Evolutionary conservation across 2,113 vertebrate species (phyloP), one percentile per base, ranked within the genome.

Genomic region (Chascanopsetta lugubris): DNA sequence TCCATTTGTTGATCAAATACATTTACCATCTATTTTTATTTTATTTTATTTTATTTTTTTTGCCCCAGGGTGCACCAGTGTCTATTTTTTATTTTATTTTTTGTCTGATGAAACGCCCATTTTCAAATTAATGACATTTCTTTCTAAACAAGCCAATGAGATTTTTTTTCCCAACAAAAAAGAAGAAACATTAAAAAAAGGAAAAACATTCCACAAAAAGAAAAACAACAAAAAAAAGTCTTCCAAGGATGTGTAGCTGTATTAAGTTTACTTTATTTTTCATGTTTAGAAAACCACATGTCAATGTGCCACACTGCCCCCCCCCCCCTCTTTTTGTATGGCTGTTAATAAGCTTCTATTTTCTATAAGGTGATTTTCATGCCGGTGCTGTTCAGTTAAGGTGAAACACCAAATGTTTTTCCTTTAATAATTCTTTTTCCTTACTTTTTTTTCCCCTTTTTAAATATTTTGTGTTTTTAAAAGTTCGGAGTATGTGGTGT

Each of bases 141-240:
- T 54, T 21, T 62, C 74, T 32, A 30, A 62, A 67, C 50, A 75
- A 25, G 25, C 34, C 70, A 24, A 45, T n/a, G 29, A 59, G 2
- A 15, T 51, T 67, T 59, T 30, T 18, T 10, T n/a, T n/a, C n/a
- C n/a, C n/a, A n/a, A n/a, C n/a, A n/a, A 13, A 71, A 51, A 82
- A 46, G 69, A 51, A 81, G 63, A 53, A 63, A 69, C 30, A 22
- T 46, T 32, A 55, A 68, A 77, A 85, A 83, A 87, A 66, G 26
- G 76, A 72, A 88, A 90, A 87, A 84, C 88, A 92, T 92, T 92
- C 90, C 88, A 87, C 57, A 87, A 87, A 85, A 77, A 22, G 22
- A 46, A 79, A 85, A 79, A 47, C 17, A 21, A 49, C 18, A 70
- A 70, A 85, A 82, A n/a, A 79, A 87, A 79, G 87, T 91, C 84